Base-by-base conservation (phyloP, 2,113 vertebrate genomes). In the Ptyas mucosa region DNA sequence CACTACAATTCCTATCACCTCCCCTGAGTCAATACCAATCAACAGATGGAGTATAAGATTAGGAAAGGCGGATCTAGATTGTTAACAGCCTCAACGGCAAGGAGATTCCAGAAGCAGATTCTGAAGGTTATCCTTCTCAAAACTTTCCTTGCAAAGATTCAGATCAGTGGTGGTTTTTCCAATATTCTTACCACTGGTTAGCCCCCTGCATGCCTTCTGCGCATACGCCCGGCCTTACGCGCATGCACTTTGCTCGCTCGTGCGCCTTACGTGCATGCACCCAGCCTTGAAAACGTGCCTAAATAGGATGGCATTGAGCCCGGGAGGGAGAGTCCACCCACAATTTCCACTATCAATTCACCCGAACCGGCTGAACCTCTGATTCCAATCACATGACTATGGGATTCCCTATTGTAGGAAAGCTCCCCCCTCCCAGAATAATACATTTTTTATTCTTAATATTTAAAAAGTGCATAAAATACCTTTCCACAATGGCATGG, bases 241-340 rank as follows among this genome's bases (percentile, higher is more conserved):
- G 3, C 46, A 49, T 49, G 46, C 3, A 4, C 46, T 49, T 49
- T 49, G 46, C 46, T 49, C 46, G 0, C 46, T 49, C 46, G 46
- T 7, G 6, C 4, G 6, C 46, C 46, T 49, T 49, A 5, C 46
- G 0, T 0, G 6, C 46, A 49, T 7, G 46, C 6, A 1, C 46
- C 46, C 46, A 49, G 46, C 46, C 46, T 49, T 4, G 7, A 49
- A 49, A 49, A 49, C 1, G 3, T 49, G 46, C 46, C 46, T 49
- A 49, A 49, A 8, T 49, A 49, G 46, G 46, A 49, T 49, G 46
- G 46, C 46, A 49, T 49, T 6, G 46, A 49, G 46, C 6, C 0
- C 0, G 46, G 46, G 46, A 0, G 46, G 46, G 46, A 6, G 46
- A 0, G 46, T 5, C 5, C 5, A 7, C 4, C 6, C 0, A 49